These are phyloP conservation scores for Athene cunicularia DNA, from an alignment of 2,113 vertebrate species.

Conservation along the genomic window DNA sequence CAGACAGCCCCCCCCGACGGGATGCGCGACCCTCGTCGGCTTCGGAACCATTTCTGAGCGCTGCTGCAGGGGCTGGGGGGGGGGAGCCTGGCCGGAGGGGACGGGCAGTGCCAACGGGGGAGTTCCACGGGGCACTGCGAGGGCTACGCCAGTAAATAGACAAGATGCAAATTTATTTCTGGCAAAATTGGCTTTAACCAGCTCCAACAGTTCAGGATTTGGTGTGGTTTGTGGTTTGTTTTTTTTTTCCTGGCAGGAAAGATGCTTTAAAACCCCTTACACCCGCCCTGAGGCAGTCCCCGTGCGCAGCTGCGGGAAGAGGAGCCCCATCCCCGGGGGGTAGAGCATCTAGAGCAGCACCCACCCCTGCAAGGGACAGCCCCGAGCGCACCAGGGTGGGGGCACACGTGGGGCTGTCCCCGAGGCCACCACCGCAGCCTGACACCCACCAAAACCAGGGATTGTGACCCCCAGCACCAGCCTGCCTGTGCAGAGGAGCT, in stretches of 20 bases:
- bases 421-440: rapidly evolving
- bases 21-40: rapidly evolving
- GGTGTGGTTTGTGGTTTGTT: too few species aligned
- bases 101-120: rapidly evolving
- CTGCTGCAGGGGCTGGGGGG: not conserved
- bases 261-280: rapidly evolving
- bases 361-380: rapidly evolving
- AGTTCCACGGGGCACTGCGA: rapidly evolving
- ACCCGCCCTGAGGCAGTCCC: not conserved
- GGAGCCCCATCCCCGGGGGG: rapidly evolving
- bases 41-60: rapidly evolving
- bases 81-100: not conserved
- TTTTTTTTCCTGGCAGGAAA: not conserved
- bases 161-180: rapidly evolving
- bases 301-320: rapidly evolving
- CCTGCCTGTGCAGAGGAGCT: rapidly evolving
- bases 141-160: rapidly evolving
- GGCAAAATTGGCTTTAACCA: rapidly evolving
- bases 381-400: too few species aligned
- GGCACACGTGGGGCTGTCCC: rapidly evolving
- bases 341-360: rapidly evolving
- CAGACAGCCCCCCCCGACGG: rapidly evolving
- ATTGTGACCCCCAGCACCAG: rapidly evolving
- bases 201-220: rapidly evolving
- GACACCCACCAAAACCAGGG: rapidly evolving